A percentile compares a stretch with the other conserved stretches of the same genome.
Evolutionary conservation across 2,113 vertebrate species (phyloP).

Genomic region (Epinephelus cyanopodus): DNA sequence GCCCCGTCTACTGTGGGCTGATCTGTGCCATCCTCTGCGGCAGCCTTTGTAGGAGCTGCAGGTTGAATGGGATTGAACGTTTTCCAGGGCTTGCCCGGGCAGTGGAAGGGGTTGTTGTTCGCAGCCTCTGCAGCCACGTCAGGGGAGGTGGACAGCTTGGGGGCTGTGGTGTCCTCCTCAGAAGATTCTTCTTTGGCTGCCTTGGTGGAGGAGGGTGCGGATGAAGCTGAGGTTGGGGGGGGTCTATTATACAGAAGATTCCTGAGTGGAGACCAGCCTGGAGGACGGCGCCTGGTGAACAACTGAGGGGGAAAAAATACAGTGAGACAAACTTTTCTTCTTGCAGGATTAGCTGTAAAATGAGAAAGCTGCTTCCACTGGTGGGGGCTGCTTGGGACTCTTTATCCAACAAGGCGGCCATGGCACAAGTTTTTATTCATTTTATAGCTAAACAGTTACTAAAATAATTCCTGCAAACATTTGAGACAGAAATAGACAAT

Average conservation of each 20-base stretch:
- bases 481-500: too few relatives aligned
- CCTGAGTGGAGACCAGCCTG: constrained; percentile 85
- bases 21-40: constrained; percentile 4
- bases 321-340: not conserved
- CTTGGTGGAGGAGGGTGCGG: rapidly evolving
- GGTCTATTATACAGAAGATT: rapidly evolving
- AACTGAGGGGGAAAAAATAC: not conserved
- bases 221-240: rapidly evolving
- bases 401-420: too few relatives aligned
- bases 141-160: not conserved
- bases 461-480: too few relatives aligned
- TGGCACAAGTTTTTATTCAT: too few relatives aligned
- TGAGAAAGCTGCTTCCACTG: too few relatives aligned
- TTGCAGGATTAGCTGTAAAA: too few relatives aligned
- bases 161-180: constrained; percentile 72
- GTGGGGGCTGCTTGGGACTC: too few relatives aligned
- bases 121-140: not conserved
- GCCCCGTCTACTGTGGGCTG: not conserved
- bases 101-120: constrained; percentile 71
- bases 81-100: constrained; percentile 92
- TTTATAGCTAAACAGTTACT: too few relatives aligned
- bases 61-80: constrained; percentile 36
- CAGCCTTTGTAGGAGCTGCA: not conserved
- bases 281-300: constrained; percentile 68
- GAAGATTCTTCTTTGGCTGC: constrained; percentile 71